Percentiles rank a stretch among this genome's conserved stretches.
Evolutionary conservation across 2,797 vertebrate species (phyloP).

Genomic region (Spatula versicolor): DNA sequence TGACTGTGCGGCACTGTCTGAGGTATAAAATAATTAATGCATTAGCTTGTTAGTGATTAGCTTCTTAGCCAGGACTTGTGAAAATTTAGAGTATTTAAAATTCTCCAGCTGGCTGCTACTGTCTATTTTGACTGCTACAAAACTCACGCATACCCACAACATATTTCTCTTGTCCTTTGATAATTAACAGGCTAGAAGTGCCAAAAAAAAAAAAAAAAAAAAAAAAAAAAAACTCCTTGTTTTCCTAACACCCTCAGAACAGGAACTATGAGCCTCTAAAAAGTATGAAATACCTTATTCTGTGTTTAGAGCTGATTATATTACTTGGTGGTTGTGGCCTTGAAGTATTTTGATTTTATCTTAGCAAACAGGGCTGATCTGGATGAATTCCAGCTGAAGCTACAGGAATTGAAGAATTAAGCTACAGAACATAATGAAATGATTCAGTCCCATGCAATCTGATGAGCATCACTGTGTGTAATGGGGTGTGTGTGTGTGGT

Average conservation of each 20-base stretch:
- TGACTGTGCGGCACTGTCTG: background rate
- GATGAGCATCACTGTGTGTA: conserved; percentile 59
- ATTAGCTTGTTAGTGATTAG: conserved; percentile 34
- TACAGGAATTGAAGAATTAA: conserved; percentile 66
- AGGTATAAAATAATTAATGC: background rate
- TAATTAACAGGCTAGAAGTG: conserved; percentile 26
- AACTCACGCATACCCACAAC: conserved; percentile 49
- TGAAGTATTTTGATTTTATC: conserved; percentile 68
- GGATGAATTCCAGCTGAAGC: conserved; percentile 67
- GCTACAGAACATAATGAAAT: conserved; percentile 52
- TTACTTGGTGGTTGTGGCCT: conserved; percentile 45
- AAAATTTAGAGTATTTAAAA: conserved; percentile 62
- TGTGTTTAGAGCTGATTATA: conserved; percentile 41
- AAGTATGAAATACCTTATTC: conserved; percentile 47
- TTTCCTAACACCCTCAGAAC: conserved; percentile 23
- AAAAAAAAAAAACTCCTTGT: conserved; percentile 6
- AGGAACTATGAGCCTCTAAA: conserved; percentile 26
- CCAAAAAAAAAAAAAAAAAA: background rate
- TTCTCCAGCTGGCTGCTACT: conserved; percentile 60
- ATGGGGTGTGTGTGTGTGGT: conserved; percentile 6
- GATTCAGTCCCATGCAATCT: conserved; percentile 56
- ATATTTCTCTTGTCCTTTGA: conserved; percentile 61
- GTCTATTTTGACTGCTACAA: conserved; percentile 57
- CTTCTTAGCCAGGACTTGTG: conserved; percentile 43
- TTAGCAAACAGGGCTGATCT: conserved; percentile 63